Base-by-base conservation (phyloP, 2,797 vertebrate genomes). In the Buceros bicornis region DNA sequence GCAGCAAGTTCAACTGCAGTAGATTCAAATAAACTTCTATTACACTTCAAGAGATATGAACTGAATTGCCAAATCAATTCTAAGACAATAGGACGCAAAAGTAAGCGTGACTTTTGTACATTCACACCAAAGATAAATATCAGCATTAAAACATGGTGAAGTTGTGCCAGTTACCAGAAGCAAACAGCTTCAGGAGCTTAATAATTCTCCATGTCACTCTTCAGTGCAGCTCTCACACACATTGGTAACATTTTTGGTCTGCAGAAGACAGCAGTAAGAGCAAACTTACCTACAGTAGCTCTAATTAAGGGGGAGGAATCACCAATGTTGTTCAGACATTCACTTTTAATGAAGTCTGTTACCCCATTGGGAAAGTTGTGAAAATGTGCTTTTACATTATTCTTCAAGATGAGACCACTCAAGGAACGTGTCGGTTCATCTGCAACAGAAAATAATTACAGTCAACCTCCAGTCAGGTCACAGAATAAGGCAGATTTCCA, bases 321-420 rank as follows among this genome's bases (percentile, higher is more conserved):
- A 81, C 99, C 99, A 18, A 99, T 99, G 91, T 99, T 99, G 95
- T 99, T 99, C 96, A 99, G 96, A 97, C 99, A 99, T 98, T 99
- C 99, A 62, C 98, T 99, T 98, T 99, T 99, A 97, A 99, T 99
- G 97, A 99, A 99, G 87, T 99, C 99, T 76, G 99, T 99, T 78
- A 99, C 99, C 2, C 99, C 99, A 89, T 98, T 99, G 17, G 99
- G 99, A 92, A 99, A 99, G 97, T 99, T 99, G 97, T 99, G 99
- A 98, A 99, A 99, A 98, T 99, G 99, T 70, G 99, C 99, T 97
- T 99, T 99, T 82, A 99, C 99, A 24, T 99, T 99, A 98, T 99
- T 99, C 98, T 99, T 99, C 97, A 99, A 98, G 74, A 99, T 99
- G 82, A 99, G 98, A 82, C 99, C 99, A 93, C 99, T 99, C 95